Conservation (phyloP, 2,113 vertebrate species). For the Poecile atricapillus region DNA sequence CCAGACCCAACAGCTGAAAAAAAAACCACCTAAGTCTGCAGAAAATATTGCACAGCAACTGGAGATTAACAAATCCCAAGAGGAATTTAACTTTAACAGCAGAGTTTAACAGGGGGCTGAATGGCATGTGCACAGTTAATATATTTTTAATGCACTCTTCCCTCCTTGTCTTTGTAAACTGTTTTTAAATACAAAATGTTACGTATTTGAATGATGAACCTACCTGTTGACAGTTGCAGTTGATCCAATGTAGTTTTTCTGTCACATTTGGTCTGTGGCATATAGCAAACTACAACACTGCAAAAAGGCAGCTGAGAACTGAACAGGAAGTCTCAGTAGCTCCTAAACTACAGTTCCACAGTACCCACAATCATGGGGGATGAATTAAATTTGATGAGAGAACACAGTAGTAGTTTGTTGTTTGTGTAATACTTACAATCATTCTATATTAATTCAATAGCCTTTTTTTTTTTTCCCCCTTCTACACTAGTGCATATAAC, state of each 20-base stretch:
- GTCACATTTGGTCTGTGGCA: neutral
- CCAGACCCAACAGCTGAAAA: neutral
- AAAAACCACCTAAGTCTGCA: neutral
- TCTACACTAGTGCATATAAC: neutral
- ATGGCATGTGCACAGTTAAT: neutral
- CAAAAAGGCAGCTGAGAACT: neutral
- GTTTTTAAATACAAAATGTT: neutral
- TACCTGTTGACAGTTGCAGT: neutral
- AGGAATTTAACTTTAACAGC: no score
- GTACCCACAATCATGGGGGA: fast-evolving
- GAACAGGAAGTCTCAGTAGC: neutral
- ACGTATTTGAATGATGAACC: neutral
- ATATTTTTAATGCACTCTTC: neutral
- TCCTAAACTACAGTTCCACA: neutral
- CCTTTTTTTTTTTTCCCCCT: neutral
- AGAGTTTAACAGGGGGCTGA: neutral
- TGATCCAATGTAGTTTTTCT: neutral
- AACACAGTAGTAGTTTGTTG: neutral
- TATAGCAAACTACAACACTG: fast-evolving
- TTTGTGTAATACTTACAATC: neutral
- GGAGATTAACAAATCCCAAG: neutral
- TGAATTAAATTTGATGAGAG: neutral
- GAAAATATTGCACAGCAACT: neutral
- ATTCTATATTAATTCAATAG: neutral
- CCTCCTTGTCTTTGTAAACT: neutral